Evolutionary conservation across 2,113 vertebrate species (phyloP).

Genomic region (Monarcha castaneiventris): DNA sequence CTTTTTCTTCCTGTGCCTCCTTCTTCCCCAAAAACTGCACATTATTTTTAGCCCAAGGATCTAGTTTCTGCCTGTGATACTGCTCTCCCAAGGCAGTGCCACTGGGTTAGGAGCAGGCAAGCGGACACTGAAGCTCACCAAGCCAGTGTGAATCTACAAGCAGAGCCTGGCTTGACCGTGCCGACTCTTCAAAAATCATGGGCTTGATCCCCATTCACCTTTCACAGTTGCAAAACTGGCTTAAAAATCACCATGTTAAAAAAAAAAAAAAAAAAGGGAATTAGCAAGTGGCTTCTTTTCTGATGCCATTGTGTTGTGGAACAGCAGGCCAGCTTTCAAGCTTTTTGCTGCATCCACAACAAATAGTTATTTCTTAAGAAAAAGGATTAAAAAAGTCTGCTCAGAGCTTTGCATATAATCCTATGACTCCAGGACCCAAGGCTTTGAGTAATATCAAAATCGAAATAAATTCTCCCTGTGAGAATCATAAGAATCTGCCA

Average conservation of each 20-base stretch:
- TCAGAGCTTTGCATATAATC: constrained; percentile 63
- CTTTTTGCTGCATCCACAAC: constrained; percentile 46
- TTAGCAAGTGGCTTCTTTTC: constrained; percentile 44
- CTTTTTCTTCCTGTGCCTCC: background rate
- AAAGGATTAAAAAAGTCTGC: constrained; percentile 67
- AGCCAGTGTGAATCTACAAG: background rate
- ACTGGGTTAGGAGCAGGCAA: background rate
- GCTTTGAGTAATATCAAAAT: constrained; percentile 70
- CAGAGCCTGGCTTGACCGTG: background rate
- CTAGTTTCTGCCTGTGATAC: background rate
- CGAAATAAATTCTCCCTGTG: constrained; percentile 64
- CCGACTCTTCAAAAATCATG: background rate
- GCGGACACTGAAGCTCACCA: background rate
- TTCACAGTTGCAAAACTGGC: constrained; percentile 33
- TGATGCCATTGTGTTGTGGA: constrained; percentile 45
- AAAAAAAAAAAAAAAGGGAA: background rate
- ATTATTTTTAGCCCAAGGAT: background rate
- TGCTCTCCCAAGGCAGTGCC: background rate
- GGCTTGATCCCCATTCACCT: constrained; percentile 41
- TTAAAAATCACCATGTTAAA: constrained; percentile 49
- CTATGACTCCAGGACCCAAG: constrained; percentile 55
- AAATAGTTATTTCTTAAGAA: constrained; percentile 60
- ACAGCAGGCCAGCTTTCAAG: constrained; percentile 59
- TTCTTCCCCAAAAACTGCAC: background rate
- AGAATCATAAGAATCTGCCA: constrained; percentile 63